Evolutionary conservation across 2,888 invertebrate genomes (phyloP).

Genomic region (Mechanitis mazaeus): DNA sequence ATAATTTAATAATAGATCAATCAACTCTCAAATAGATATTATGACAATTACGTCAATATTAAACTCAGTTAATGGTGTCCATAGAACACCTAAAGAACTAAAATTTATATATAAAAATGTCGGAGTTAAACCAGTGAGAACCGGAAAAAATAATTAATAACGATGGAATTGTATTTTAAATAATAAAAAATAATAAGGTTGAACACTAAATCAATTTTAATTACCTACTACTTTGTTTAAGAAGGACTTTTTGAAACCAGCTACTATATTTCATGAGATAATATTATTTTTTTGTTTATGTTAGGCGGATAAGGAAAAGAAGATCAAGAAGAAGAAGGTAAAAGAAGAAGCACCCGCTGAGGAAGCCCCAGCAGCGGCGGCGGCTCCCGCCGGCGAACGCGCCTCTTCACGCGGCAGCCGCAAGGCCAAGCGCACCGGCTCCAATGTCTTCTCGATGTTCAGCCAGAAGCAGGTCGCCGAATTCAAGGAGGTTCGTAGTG

Average conservation of each 20-base stretch:
- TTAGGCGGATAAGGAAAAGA: constrained; percentile 94
- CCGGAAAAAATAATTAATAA: no score
- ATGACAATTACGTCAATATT: constrained; percentile 1
- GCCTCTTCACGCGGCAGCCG: constrained; percentile 89
- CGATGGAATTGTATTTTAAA: no score
- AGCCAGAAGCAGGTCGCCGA: constrained; percentile 96
- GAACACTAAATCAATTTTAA: no score
- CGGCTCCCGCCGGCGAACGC: constrained; percentile 79
- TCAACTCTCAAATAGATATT: constrained; percentile 6
- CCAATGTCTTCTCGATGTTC: constrained; percentile 98
- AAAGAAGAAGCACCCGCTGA: constrained; percentile 83
- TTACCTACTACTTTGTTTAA: no score
- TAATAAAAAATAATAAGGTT: no score
- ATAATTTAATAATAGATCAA: constrained; percentile 26
- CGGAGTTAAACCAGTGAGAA: no score
- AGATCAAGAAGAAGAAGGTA: constrained; percentile 80
- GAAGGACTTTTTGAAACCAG: no score
- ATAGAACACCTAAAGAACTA: no score
- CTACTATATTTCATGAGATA: not conserved
- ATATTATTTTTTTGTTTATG: constrained; percentile 19
- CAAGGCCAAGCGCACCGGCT: constrained; percentile 91
- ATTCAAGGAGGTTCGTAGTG: constrained; percentile 88
- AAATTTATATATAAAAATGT: no score
- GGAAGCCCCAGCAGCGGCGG: constrained; percentile 79
- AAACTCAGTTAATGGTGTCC: not conserved